phyloP scores from a whole-genome alignment of 2,797 vertebrate species.

The Columba guinea region DNA sequence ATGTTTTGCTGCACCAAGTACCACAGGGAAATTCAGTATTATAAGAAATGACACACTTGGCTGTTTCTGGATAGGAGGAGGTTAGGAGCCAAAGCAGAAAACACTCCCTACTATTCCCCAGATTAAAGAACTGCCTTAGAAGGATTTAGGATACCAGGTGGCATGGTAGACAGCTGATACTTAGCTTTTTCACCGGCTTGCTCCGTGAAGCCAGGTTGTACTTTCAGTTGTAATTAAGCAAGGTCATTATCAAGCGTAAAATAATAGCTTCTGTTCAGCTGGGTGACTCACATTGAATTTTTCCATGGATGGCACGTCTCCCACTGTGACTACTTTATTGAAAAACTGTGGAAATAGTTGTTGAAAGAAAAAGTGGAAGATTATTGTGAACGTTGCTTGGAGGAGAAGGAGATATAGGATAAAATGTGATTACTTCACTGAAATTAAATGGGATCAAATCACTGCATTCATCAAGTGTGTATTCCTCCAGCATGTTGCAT shows the following conservation, averaged over 20 bases:
- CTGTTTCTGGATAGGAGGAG: slow-evolving; percentile 15
- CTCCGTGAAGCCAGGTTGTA: slow-evolving; percentile 23
- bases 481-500: neutral
- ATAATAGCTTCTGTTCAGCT: slow-evolving; percentile 36
- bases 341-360: slow-evolving; percentile 10
- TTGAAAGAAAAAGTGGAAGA: neutral
- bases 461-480: neutral
- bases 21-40: slow-evolving; percentile 40
- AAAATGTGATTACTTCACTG: neutral
- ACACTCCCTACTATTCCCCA: slow-evolving; percentile 37
- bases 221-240: slow-evolving; percentile 58
- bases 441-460: neutral
- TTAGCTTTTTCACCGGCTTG: slow-evolving; percentile 49
- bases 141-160: slow-evolving; percentile 61
- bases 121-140: slow-evolving; percentile 28
- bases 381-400: neutral
- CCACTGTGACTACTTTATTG: neutral
- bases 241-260: slow-evolving; percentile 44
- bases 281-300: slow-evolving; percentile 13
- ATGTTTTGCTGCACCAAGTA: slow-evolving; percentile 29
- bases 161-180: slow-evolving; percentile 51
- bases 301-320: slow-evolving; percentile 1
- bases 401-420: neutral
- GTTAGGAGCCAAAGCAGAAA: slow-evolving; percentile 29
- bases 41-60: slow-evolving; percentile 45